Evolutionary conservation across 2,797 vertebrate species (phyloP).

Genomic region (Trematomus bernacchii): DNA sequence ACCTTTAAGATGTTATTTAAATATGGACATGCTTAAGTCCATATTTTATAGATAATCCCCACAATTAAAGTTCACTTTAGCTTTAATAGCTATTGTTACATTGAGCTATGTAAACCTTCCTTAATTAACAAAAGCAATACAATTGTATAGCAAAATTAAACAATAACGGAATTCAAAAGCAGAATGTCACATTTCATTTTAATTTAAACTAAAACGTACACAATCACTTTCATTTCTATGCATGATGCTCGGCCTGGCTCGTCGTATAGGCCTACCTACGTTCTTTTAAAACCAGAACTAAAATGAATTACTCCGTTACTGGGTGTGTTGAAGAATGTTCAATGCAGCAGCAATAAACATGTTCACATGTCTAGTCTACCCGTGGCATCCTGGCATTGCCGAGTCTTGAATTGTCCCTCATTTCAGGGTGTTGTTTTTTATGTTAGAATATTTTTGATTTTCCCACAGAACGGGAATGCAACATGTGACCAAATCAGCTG

Average conservation of each 20-base stretch:
- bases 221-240: not conserved
- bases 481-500: slow-evolving; percentile 55
- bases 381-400: not conserved
- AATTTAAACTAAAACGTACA: not conserved
- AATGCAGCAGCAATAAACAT: not conserved
- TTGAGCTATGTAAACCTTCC: too few species aligned
- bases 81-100: not conserved
- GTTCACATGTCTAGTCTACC: not conserved
- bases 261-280: too few species aligned
- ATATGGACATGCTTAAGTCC: not conserved
- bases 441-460: not conserved
- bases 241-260: not conserved
- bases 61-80: not conserved
- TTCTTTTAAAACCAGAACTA: not conserved
- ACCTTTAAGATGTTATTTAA: not conserved
- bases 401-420: not conserved
- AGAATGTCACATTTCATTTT: not conserved
- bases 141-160: not conserved
- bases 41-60: not conserved
- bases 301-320: not conserved
- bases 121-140: not conserved
- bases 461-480: slow-evolving; percentile 4
- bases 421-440: not conserved
- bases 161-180: not conserved
- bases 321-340: not conserved